These are phyloP conservation scores for Apogon hyalosoma DNA, from an alignment of 2,797 vertebrate genomes.

Conservation along the genomic window DNA sequence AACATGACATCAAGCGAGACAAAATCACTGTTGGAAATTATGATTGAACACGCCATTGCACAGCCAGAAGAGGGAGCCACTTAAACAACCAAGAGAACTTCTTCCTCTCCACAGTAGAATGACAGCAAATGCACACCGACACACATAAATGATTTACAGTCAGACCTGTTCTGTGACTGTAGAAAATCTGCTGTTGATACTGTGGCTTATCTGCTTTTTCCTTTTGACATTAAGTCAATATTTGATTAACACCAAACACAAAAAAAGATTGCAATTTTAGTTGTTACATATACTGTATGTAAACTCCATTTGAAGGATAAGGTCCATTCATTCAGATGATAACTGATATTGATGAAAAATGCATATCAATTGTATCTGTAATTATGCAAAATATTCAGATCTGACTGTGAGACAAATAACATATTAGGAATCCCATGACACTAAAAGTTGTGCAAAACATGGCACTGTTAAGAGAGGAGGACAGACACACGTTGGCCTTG, in stretches of 20 bases:
- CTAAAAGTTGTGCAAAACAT: slow-evolving; percentile 53
- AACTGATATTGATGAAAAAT: not conserved
- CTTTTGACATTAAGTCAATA: slow-evolving; percentile 4
- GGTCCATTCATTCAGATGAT: not conserved
- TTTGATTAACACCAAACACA: not conserved
- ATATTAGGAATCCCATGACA: slow-evolving; percentile 25
- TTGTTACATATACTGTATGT: not conserved
- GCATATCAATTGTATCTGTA: not conserved
- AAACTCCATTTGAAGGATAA: not conserved
- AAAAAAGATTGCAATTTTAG: not conserved
- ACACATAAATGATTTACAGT: slow-evolving; percentile 62
- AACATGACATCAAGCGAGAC: slow-evolving; percentile 41
- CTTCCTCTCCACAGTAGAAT: slow-evolving; percentile 26
- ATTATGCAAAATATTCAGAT: slow-evolving; percentile 36
- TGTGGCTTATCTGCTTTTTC: not conserved
- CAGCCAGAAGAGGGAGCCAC: slow-evolving; percentile 76
- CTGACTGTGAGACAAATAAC: slow-evolving; percentile 71
- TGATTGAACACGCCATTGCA: slow-evolving; percentile 58
- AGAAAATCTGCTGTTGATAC: not conserved
- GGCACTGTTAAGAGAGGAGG: slow-evolving; percentile 45
- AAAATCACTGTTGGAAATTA: slow-evolving; percentile 53
- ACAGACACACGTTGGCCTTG: slow-evolving; percentile 54
- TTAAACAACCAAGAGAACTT: slow-evolving; percentile 50
- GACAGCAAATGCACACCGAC: slow-evolving; percentile 31
- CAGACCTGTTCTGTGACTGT: slow-evolving; percentile 50